Evolutionary conservation across 2,888 invertebrate genomes (phyloP).

Genomic region (Xanthorhoe designata): DNA sequence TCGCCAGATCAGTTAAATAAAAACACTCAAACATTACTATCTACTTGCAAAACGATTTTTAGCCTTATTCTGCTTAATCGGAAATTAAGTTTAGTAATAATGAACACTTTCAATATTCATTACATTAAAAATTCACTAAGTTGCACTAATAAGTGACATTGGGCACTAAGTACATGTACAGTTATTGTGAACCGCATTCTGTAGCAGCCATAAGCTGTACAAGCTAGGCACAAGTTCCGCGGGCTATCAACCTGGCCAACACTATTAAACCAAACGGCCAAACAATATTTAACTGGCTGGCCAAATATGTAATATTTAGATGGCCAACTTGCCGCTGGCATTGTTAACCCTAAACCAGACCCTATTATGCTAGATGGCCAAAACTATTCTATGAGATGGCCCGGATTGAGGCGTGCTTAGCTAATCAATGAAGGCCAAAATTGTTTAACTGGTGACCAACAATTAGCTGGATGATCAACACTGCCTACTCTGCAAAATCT

Average conservation of each 20-base stretch:
- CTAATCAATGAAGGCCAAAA: not conserved
- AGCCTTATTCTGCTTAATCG: slow-evolving; percentile 23
- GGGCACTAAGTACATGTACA: slow-evolving; percentile 26
- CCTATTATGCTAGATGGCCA: not conserved
- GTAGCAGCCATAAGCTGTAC: slow-evolving; percentile 22
- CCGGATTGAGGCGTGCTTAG: not conserved
- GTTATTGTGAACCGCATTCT: slow-evolving; percentile 18
- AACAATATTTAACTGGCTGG: slow-evolving; percentile 1
- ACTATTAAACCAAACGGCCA: slow-evolving; percentile 6
- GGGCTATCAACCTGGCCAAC: slow-evolving; percentile 10
- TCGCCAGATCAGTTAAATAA: slow-evolving; percentile 5
- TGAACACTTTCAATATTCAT: slow-evolving; percentile 40
- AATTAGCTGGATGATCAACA: not conserved
- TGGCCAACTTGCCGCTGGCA: not conserved
- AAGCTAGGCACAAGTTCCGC: slow-evolving; percentile 28
- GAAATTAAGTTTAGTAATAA: slow-evolving; percentile 30
- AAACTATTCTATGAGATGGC: not conserved
- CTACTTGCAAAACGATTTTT: slow-evolving; percentile 25
- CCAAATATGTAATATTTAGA: not conserved
- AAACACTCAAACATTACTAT: slow-evolving; percentile 29
- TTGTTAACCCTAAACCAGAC: not conserved
- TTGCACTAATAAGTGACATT: slow-evolving; percentile 32
- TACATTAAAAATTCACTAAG: slow-evolving; percentile 33
- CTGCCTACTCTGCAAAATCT: not conserved
- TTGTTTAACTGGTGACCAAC: too few relatives aligned